Evolutionary conservation across 2,113 vertebrate genomes (phyloP), one percentile per base, ranked within the genome.

Genomic region (Calidris pugnax): DNA sequence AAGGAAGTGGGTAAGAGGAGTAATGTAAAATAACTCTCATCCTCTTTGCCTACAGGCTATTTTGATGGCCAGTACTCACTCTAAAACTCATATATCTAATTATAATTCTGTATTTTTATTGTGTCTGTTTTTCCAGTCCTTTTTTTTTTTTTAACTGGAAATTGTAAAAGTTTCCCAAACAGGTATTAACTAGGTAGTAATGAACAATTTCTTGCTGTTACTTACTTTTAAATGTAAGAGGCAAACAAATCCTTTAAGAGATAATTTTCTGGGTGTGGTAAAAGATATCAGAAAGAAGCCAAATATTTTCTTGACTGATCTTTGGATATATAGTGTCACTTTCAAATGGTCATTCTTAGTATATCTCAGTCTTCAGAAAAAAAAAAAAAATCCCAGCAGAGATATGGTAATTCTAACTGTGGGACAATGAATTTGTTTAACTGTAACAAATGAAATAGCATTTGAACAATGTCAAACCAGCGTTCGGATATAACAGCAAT

Each of bases 1-100:
- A 99, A 97, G 99, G 98, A 67, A 97, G 89, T 43, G 99, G 99
- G 99, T 99, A 97, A 98, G 98, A 85, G 51, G 53, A 89, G 27
- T 24, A 69, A 20, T 35, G 43, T 53, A 71, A 90, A 72, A 47
- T 75, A 76, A 30, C 12, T 76, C 39, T 59, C 11, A 33, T 66
- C 47, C 10, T 20, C 9, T 73, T 79, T 82, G 35, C 9, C 60
- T 87, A 62, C 50, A 50, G 71, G 41, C 18, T 93, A 7, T 73
- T 89, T 91, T 81, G 19, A 39, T 74, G 51, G 39, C 8, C 41
- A n/a, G 4, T 37, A 62, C 73, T 88, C 59, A 45, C 37, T 66
- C 45, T 55, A 26, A 84, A 95, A 62, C 7, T 74, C 45, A 15
- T 13, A 4, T 50, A 27, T 41, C 15, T 67, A 33, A 63, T 48